Conservation (phyloP, 2,888 invertebrate species). For the Octodonta nipae region DNA sequence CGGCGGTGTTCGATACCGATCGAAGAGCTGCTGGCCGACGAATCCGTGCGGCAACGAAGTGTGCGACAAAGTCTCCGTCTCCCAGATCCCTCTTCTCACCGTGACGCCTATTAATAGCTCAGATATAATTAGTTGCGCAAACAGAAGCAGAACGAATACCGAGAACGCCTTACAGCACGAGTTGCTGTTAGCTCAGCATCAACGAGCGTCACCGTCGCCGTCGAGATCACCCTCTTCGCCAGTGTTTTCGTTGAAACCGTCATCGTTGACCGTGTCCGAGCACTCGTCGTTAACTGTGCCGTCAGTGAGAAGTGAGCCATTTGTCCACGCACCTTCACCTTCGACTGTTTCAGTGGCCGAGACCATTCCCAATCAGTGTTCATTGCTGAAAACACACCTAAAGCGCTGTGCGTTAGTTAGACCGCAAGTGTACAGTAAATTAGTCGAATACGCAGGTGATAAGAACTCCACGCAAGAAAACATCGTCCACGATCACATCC, state of each 20-base stretch:
- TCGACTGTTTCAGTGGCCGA: too few relatives aligned
- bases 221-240: too few relatives aligned
- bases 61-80: constrained; percentile 36
- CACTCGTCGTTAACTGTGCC: constrained; percentile 30
- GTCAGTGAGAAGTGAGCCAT: too few relatives aligned
- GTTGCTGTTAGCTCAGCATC: constrained; percentile 23
- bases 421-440: constrained; percentile 30
- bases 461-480: constrained; percentile 29
- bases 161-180: constrained; percentile 33
- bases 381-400: constrained; percentile 28
- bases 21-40: constrained; percentile 32
- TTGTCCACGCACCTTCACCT: too few relatives aligned
- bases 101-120: constrained; percentile 35
- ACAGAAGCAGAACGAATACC: constrained; percentile 34
- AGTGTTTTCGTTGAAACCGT: too few relatives aligned
- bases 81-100: constrained; percentile 33
- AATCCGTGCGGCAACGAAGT: constrained; percentile 39
- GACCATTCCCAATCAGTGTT: too few relatives aligned
- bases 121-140: constrained; percentile 38
- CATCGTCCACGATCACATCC: constrained; percentile 69
- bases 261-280: constrained; percentile 28
- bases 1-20: constrained; percentile 40
- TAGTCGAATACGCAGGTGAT: constrained; percentile 28
- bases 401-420: constrained; percentile 33
- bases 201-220: too few relatives aligned